These are phyloP conservation scores for Dendrolimus pini DNA, from an alignment of 2,888 invertebrate genomes.

Conservation along the genomic window DNA sequence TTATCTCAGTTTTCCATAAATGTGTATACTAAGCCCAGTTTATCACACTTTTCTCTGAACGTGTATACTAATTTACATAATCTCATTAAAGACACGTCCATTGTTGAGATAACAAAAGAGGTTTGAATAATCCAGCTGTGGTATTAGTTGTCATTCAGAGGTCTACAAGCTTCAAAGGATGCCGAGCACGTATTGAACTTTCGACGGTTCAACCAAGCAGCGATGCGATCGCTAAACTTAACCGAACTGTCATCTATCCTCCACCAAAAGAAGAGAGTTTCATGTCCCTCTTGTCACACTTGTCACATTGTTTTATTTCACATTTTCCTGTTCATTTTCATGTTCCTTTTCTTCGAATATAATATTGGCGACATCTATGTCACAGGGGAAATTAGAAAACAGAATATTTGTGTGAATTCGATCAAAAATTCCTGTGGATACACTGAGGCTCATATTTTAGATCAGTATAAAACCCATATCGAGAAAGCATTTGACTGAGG, in stretches of 20 bases:
- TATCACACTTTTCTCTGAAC: conserved; percentile 15
- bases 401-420: conserved; percentile 17
- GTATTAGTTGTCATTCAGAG: conserved; percentile 13
- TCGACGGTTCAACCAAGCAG: conserved; percentile 20
- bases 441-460: too few relatives aligned
- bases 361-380: conserved; percentile 12
- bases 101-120: conserved; percentile 28
- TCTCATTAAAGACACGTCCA: conserved; percentile 21
- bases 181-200: conserved; percentile 40
- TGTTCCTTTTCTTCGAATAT: conserved; percentile 9
- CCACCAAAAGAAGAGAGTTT: conserved; percentile 16
- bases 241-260: conserved; percentile 20
- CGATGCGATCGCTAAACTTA: conserved; percentile 23
- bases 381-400: conserved; percentile 24
- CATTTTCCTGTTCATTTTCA: too few relatives aligned
- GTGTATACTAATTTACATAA: conserved; percentile 27
- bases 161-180: conserved; percentile 16
- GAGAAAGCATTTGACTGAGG: too few relatives aligned
- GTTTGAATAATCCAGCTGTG: conserved; percentile 27
- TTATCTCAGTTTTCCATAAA: too few relatives aligned
- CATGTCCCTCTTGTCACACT: conserved; percentile 14
- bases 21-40: not conserved
- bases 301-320: conserved; percentile 15
- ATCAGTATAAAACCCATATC: too few relatives aligned
- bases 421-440: too few relatives aligned